Evolutionary conservation across 2,113 vertebrate genomes (phyloP), one percentile per base, ranked within the genome.

Genomic region (Gallinago jamesoni): DNA sequence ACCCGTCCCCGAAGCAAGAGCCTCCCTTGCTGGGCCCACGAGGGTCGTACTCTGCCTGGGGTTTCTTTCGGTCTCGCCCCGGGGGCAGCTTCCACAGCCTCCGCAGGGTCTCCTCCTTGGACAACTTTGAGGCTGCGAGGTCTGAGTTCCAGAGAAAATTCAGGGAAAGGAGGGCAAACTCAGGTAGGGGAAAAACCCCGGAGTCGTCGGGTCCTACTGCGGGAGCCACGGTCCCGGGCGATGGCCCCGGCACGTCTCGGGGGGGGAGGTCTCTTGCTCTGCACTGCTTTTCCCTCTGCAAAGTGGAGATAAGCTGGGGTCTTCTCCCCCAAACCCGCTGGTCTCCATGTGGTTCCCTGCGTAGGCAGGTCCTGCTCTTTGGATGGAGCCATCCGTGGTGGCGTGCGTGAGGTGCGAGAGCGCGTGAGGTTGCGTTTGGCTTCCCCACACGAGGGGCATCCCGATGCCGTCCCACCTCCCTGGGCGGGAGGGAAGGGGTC

Each of bases 41-140:
- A 47, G 93, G 84, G 66, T 87, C 97, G 12, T 97, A 97, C 68
- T 82, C 97, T n/a, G 94, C 97, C 2, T 98, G 98, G 78, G 73
- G 96, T 17, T 82, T 98, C 87, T 96, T 98, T 72, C 98, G 94
- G 68, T 95, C 95, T 89, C 95, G 82, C 75, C 91, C 93, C 0
- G 88, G 91, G 96, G 96, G 96, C 93, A 97, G 95, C 95, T 97
- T 97, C 97, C 97, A 94, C 96, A 98, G 98, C 98, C 98, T 99
- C 87, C 97, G 98, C 55, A 98, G 99, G 7, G 98, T 98, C 87
- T 99, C 99, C 6, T 99, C 99, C 17, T 97, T 99, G 95, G 98
- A 99, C 97, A 98, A 99, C 35, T 95, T 97, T 95, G 98, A 99
- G 43, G 97, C 98, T 83, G 98, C 98, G 97, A 98, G 98, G 96